These are phyloP conservation scores for Trididemnum clinides DNA, from an alignment of 23 tunicate genomes.

Conservation along the genomic window DNA sequence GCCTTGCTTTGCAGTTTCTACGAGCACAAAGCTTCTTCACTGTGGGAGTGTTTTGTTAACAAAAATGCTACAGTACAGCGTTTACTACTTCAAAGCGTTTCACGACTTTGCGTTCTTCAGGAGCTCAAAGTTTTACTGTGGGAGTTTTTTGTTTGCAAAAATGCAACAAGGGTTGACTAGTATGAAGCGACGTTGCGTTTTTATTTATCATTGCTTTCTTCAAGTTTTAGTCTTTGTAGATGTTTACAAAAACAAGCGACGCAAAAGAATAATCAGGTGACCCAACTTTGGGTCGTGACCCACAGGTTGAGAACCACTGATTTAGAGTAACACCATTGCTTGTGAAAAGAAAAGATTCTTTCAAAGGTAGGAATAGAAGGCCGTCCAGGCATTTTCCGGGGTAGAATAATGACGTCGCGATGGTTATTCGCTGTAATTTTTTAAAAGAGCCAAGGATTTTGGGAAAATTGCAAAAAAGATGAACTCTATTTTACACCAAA, in stretches of 20 bases:
- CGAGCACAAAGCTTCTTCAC: conserved; percentile 14
- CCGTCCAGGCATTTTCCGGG: no score
- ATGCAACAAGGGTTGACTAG: conserved; percentile 9
- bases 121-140: conserved; percentile 14
- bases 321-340: no score
- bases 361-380: no score
- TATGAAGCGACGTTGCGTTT: conserved; percentile 25
- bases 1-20: conserved; percentile 12
- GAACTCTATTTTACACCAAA: no score
- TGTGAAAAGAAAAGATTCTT: no score
- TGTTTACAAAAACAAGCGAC: conserved; percentile 16
- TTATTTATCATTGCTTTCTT: background rate
- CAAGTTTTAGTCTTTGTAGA: conserved; percentile 14
- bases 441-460: no score
- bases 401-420: no score
- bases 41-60: conserved; percentile 16
- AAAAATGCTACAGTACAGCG: conserved; percentile 10
- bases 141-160: conserved; percentile 13
- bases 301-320: conserved; percentile 45
- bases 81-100: conserved; percentile 13
- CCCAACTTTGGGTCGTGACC: conserved; percentile 27
- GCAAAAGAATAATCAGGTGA: conserved; percentile 24
- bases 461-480: no score
- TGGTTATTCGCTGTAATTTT: no score
- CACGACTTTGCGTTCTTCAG: background rate